Conservation (phyloP, 2,797 vertebrate genomes). For the Diceros bicornis region DNA sequence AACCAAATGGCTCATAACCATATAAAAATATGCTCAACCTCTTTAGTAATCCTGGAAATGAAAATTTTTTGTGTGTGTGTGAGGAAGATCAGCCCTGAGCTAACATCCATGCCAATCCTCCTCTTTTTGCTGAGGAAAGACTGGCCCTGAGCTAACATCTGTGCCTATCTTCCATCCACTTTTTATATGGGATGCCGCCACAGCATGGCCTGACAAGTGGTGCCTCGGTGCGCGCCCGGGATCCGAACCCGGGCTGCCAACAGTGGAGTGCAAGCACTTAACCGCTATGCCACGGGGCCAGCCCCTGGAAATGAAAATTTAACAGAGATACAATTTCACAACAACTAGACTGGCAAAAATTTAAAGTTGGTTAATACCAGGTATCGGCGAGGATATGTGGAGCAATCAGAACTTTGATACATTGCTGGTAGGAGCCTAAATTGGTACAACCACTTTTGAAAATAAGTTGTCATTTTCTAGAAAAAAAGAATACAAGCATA, state of each 20-base stretch:
- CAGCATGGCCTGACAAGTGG: too few relatives aligned
- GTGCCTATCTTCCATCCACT: too few relatives aligned
- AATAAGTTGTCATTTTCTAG: not conserved
- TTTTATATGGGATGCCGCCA: too few relatives aligned
- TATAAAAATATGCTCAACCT: not conserved
- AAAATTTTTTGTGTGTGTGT: not conserved
- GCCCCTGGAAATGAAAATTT: not conserved
- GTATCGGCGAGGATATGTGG: not conserved
- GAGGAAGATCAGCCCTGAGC: too few relatives aligned
- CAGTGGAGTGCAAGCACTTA: too few relatives aligned
- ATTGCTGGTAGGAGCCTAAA: not conserved
- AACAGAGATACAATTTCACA: not conserved
- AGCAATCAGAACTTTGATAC: not conserved
- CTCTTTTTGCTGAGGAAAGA: too few relatives aligned
- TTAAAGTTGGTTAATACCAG: not conserved
- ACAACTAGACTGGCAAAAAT: not conserved
- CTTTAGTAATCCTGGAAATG: not conserved
- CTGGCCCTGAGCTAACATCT: too few relatives aligned
- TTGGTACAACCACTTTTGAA: not conserved
- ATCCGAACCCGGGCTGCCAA: too few relatives aligned
- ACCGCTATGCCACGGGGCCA: too few relatives aligned
- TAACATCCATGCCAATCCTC: too few relatives aligned
- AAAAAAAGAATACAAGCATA: not conserved
- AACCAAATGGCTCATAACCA: constrained; percentile 13
- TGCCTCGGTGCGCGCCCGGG: too few relatives aligned